Evolutionary conservation across 2,113 vertebrate species (phyloP), one percentile per base, ranked within the genome.

Genomic region (Chitala chitala): DNA sequence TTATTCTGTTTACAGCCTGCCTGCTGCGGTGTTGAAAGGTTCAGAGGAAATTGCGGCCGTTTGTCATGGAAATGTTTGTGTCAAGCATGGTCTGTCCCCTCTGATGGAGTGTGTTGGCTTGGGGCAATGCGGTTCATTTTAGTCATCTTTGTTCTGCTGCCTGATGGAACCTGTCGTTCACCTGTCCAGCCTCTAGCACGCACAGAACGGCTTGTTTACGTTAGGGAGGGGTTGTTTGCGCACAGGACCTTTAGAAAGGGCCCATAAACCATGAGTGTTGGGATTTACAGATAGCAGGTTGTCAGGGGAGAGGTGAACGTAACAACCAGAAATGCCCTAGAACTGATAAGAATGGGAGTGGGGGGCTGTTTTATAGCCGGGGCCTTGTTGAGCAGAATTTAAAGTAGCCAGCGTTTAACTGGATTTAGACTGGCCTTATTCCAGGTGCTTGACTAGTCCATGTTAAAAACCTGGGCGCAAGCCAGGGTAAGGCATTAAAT

Each of bases 1-100:
- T 72, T 74, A 78, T 61, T 80, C 75, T 76, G 66, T 78, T 80
- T 74, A 76, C 80, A 78, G 79, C 71, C 74, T 26, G 44, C 51
- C 46, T 33, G 46, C 59, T 44, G 53, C 55, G 42, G 74, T 73
- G 74, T 59, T 65, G 76, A 76, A 70, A 61, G 56, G 63, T 76
- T 82, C 59, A 72, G 58, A 42, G 76, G 76, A 82, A 81, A 77
- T 76, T 17, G 48, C 73, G 64, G 71, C 74, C 55, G 74, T 84
- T 76, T 71, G 66, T 82, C 79, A 79, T 20, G 56, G 72, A 72
- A 48, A 75, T 72, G 76, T 74, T 51, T 24, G 63, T 51, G 75
- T 75, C 73, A 10, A 10, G 38, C 12, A 22, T 22, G 1, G 24
- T n/a, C 24, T 42, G 17, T 8, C 22, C 40, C 36, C n/a, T 42